phyloP scores from a whole-genome alignment of 2,113 vertebrate species.

The Seriola dumerili region DNA sequence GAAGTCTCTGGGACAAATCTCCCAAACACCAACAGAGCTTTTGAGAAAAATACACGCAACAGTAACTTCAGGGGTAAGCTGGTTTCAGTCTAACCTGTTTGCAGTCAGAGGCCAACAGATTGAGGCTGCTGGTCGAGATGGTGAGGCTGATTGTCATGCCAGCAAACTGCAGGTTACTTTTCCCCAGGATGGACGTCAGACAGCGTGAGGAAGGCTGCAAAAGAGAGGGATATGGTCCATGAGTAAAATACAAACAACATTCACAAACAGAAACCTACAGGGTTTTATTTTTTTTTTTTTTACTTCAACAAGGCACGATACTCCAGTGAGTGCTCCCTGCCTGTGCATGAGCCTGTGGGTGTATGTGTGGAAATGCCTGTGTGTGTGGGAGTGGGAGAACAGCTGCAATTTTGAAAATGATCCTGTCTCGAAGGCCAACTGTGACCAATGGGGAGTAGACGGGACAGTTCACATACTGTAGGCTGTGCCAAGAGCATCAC shows the following conservation, averaged over 20 bases:
- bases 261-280: constrained; percentile 8
- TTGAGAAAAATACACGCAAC: not conserved
- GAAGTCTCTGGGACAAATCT: constrained; percentile 13
- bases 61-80: not conserved
- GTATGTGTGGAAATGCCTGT: constrained; percentile 65
- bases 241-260: constrained; percentile 25
- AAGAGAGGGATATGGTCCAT: constrained; percentile 9
- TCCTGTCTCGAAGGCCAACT: constrained; percentile 74
- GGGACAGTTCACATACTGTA: constrained; percentile 48
- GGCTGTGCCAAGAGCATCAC: constrained; percentile 51
- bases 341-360: constrained; percentile 37
- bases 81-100: constrained; percentile 90
- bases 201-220: constrained; percentile 91
- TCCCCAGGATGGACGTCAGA: constrained; percentile 94
- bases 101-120: constrained; percentile 97
- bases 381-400: constrained; percentile 72
- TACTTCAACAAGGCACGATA: not conserved
- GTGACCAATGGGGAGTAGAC: constrained; percentile 63
- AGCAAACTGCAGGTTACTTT: constrained; percentile 98
- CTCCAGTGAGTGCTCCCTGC: constrained; percentile 12
- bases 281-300: not conserved
- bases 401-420: constrained; percentile 81
- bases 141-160: constrained; percentile 97
- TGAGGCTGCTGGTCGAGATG: constrained; percentile 99
- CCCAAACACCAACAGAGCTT: not conserved